These are phyloP conservation scores for Temnopleurus reevesii DNA, from an alignment of 53 echinoderm and acorn worm genomes.

Conservation along the genomic window DNA sequence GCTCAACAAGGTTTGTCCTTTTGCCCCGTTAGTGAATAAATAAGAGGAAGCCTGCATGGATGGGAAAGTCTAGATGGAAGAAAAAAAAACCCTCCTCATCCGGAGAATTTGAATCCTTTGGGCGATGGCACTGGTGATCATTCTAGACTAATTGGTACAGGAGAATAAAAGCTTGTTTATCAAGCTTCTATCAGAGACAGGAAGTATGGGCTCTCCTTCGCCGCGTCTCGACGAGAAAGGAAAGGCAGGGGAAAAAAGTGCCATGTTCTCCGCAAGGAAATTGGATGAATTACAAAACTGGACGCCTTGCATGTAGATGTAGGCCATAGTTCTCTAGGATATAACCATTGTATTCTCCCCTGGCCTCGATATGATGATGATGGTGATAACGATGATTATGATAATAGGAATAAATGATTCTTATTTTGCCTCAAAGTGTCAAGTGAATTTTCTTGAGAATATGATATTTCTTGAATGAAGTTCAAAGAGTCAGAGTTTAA, in stretches of 20 bases:
- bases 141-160: conserved; percentile 52
- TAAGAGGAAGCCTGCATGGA: background rate
- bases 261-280: conserved; percentile 31
- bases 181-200: conserved; percentile 38
- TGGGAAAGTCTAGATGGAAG: background rate
- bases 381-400: no score
- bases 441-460: no score
- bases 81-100: background rate
- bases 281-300: conserved; percentile 45
- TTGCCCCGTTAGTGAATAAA: background rate
- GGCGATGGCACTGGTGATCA: conserved; percentile 7
- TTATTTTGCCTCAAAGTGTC: background rate
- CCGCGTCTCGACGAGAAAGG: background rate
- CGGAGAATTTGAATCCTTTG: background rate
- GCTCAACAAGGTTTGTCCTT: background rate
- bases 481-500: background rate
- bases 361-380: no score
- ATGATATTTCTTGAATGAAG: conserved; percentile 4
- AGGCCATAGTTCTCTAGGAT: conserved; percentile 5
- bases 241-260: background rate
- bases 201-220: background rate
- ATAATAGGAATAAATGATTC: background rate
- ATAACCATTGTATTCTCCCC: background rate
- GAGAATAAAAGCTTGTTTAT: conserved; percentile 53
- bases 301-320: background rate